A percentile compares a stretch with the other conserved stretches of the same genome.
Conservation (phyloP, 2,113 vertebrate genomes). For the Cheirogaleus medius region DNA sequence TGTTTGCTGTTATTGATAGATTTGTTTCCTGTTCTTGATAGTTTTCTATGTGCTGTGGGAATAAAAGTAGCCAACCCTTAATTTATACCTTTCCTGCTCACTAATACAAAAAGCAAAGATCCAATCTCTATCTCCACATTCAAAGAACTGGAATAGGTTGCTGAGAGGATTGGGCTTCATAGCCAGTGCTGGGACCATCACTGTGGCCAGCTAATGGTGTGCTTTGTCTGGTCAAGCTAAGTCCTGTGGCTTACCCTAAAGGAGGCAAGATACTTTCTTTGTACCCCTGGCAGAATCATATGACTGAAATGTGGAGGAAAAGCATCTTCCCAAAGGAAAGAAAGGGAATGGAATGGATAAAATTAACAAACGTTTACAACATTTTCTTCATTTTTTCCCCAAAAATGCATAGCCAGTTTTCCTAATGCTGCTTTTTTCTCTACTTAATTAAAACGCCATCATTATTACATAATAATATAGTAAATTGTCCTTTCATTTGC, state of each 20-base stretch:
- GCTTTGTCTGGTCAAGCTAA: not conserved
- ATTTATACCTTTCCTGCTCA: not conserved
- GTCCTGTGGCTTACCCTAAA: not conserved
- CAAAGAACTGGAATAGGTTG: not conserved
- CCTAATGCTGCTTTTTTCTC: not conserved
- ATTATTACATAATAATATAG: not conserved
- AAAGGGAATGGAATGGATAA: not conserved
- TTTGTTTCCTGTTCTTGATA: not conserved
- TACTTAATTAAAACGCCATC: not conserved
- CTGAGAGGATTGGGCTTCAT: not conserved
- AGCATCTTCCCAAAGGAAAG: not conserved
- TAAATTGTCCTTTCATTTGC: conserved; percentile 18
- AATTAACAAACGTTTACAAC: not conserved
- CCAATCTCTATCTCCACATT: not conserved
- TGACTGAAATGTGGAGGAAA: not conserved
- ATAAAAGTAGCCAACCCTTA: not conserved
- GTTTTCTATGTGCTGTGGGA: not conserved
- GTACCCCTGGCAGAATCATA: not conserved
- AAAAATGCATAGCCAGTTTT: not conserved
- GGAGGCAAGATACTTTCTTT: not conserved
- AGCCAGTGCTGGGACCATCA: not conserved
- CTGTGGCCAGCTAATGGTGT: not conserved
- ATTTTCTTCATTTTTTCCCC: not conserved
- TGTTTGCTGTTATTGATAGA: not conserved
- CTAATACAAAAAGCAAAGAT: not conserved